Conservation (phyloP, 2,113 vertebrate species). For the Nycticryphes semicollaris region DNA sequence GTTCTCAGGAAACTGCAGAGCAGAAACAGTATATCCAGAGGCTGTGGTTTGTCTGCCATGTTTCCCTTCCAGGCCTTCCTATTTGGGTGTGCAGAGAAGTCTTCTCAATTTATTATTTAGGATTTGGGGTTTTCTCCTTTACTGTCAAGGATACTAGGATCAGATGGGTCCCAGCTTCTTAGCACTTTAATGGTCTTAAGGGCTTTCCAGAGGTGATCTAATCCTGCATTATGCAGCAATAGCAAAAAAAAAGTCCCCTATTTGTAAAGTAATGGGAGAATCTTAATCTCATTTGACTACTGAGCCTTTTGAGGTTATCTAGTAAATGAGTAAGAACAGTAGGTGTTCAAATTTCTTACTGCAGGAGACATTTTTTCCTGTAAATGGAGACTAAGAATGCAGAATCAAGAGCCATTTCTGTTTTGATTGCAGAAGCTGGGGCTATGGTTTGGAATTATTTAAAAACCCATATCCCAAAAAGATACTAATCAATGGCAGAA, state of each 20-base stretch:
- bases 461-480: conserved; percentile 32
- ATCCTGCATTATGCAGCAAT: neutral
- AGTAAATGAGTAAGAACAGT: neutral
- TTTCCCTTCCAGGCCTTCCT: neutral
- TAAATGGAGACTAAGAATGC: conserved; percentile 37
- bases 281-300: neutral
- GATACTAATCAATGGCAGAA: conserved; percentile 58
- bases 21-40: neutral
- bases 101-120: neutral
- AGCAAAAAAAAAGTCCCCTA: neutral
- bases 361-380: neutral
- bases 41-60: rapidly evolving
- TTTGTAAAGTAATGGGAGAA: neutral
- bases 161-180: neutral
- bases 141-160: neutral
- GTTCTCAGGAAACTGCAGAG: neutral
- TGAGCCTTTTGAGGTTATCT: neutral
- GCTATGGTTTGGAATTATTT: conserved; percentile 39
- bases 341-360: neutral
- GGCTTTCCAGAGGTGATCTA: conserved; percentile 19
- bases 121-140: neutral
- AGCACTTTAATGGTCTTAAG: neutral
- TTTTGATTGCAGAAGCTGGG: conserved; percentile 52
- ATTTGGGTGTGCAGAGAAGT: neutral
- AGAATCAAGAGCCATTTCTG: conserved; percentile 48